Percentiles rank a stretch among this genome's conserved stretches.
These are phyloP conservation scores for Noctua comes DNA, from an alignment of 2,888 invertebrate species.

Conservation along the genomic window DNA sequence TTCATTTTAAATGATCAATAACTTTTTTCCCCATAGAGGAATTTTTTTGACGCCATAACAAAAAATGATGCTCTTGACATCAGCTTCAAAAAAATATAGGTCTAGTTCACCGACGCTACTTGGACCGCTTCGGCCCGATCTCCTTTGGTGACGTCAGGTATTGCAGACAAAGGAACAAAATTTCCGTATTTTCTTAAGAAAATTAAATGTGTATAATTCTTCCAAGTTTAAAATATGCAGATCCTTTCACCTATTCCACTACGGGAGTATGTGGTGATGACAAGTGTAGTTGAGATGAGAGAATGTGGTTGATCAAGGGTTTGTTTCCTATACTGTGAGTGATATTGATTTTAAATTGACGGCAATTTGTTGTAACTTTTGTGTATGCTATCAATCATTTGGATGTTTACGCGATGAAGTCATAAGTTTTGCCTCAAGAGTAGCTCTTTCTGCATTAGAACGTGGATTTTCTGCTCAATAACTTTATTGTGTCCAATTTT, in stretches of 20 bases:
- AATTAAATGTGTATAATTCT: not conserved
- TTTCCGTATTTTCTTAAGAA: not conserved
- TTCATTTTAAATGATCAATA: too few species aligned
- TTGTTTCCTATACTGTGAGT: not conserved
- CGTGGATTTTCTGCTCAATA: conserved; percentile 16
- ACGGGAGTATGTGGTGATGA: not conserved
- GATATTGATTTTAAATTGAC: not conserved
- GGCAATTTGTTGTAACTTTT: not conserved
- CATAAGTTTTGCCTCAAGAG: not conserved
- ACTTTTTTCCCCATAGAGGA: too few species aligned
- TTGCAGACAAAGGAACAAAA: not conserved
- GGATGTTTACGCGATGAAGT: not conserved
- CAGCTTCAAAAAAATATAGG: too few species aligned
- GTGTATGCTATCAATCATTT: not conserved
- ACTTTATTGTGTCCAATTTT: conserved; percentile 1
- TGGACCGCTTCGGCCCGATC: too few species aligned
- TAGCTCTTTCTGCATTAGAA: not conserved
- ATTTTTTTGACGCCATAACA: too few species aligned
- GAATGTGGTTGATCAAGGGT: not conserved
- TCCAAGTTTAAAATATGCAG: not conserved
- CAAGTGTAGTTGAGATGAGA: not conserved
- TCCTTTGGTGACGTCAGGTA: too few species aligned
- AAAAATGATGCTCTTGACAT: too few species aligned
- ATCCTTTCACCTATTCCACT: not conserved
- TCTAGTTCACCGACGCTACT: too few species aligned